Conservation (phyloP, 2,797 vertebrate species). For the Semotilus atromaculatus region DNA sequence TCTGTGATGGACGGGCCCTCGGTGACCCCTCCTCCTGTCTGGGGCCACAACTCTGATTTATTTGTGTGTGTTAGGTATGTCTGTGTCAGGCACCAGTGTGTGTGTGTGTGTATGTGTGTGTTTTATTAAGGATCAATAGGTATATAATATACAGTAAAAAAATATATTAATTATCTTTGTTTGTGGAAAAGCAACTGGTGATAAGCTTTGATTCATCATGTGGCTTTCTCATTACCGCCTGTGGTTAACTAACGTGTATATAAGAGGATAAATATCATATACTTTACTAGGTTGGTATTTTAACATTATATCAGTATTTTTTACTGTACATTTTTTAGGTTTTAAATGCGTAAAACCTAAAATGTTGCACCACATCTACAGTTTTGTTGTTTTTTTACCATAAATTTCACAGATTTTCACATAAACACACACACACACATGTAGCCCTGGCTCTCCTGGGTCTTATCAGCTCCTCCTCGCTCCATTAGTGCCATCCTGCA, state of each 20-base stretch:
- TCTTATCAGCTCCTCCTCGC: conserved; percentile 80
- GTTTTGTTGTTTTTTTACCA: neutral
- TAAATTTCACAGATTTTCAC: neutral
- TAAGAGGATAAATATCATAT: neutral
- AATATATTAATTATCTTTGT: fast-evolving
- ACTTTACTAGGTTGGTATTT: neutral
- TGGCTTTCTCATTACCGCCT: neutral
- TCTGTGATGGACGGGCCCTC: conserved; percentile 73
- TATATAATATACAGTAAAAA: neutral
- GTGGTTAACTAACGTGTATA: neutral
- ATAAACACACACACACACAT: conserved; percentile 44
- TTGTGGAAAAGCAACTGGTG: neutral
- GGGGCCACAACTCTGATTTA: conserved; percentile 71
- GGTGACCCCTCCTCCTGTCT: conserved; percentile 62
- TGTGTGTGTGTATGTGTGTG: conserved; percentile 60
- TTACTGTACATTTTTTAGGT: no score
- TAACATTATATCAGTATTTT: neutral
- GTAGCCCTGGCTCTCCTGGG: conserved; percentile 60
- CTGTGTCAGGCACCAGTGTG: conserved; percentile 60
- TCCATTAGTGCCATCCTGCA: conserved; percentile 83
- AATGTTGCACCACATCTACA: neutral
- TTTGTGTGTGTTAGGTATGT: conserved; percentile 61
- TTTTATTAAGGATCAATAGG: neutral
- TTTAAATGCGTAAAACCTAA: neutral
- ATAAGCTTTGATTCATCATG: neutral